Evolutionary conservation across 1,140 invertebrate genomes (phyloP), one percentile per base, ranked within the genome.

Genomic region (Pseudomyrmex dendroicus): DNA sequence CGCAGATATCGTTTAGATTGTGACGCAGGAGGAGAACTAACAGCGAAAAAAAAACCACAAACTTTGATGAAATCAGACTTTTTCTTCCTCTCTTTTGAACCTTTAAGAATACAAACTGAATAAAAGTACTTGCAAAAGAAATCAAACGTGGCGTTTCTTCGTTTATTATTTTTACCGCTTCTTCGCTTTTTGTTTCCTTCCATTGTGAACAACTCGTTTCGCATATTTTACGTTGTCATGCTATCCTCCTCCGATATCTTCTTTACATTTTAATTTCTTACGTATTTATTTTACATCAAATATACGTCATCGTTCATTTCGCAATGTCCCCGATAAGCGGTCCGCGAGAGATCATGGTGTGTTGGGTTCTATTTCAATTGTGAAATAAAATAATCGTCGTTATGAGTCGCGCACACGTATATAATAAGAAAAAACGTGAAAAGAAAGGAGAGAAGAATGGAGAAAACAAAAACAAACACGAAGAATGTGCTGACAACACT

Each of bases 111-210:
- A 90, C 89, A 90, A 90, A 88, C 68, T 87, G 85, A 91, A 91
- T 91, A 92, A 92, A 91, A 91, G 85, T 91, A 89, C 85, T 89
- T 91, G 86, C 70, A 90, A 91, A 91, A 82, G 86, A 9, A 87
- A 83, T 83, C 73, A 86, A 70, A 82, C 61, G 78, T 89, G 85
- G 59, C 73, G 73, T 89, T 89, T 78, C 82, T 35, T 35, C 61
- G 82, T 89, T 35, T 86, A 84, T 82, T 84, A 74, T 87, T 78
- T 86, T 61, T 68, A 77, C 54, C 82, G 85, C 73, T 73, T 73
- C 66, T 86, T 54, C 57, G 46, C 73, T 84, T 85, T 64, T 61
- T 61, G 48, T 83, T 85, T 52, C 46, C 61, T 50, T 35, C 15
- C 25, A 48, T 59, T 68, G 61, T 50, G 25, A 52, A 15, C 35